Base-by-base conservation (phyloP, 2,888 invertebrate species). In the Drosophila mettleri region DNA sequence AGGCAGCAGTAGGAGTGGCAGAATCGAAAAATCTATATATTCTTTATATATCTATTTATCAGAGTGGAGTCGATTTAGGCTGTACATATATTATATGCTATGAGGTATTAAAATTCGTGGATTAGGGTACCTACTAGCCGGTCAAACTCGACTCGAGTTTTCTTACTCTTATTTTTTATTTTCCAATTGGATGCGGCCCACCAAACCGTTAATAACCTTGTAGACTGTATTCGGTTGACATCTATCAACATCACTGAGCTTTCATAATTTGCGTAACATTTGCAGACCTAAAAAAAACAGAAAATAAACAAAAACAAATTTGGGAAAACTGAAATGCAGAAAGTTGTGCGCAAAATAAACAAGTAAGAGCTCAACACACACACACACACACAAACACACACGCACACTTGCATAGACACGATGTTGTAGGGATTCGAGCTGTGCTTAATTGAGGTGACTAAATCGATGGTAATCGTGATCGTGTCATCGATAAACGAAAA, bases 161-260 rank as follows among this genome's bases (percentile, higher is more conserved):
- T n/a, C n/a, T n/a, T n/a, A n/a, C n/a, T n/a, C n/a, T n/a, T n/a
- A n/a, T n/a, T 69, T 73, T 71, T 69, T 62, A 69, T 68, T 80
- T 80, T 80, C 64, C 62, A 45, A 66, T 49, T 39, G 20, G 33
- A 16, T 60, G 58, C 66, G 18, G 57, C 49, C 55, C 55, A 79
- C 61, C 69, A 68, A 81, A 63, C 70, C 80, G 88, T 72, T 86
- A 72, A 80, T 78, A 88, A 86, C 86, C 88, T 84, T 83, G 84
- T 58, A 49, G 36, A 43, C 39, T 16, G 10, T 55, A 39, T 20
- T 14, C 51, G 48, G 62, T 60, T 86, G 83, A 83, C 78, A 60
- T 77, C 86, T 71, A 74, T 68, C 31, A 61, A 59, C 67, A 62
- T 53, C 43, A 62, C 64, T 72, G 70, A 64, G 45, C 45, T 45